These are phyloP conservation scores for Frankliniella intonsa DNA, from an alignment of 2,888 invertebrate genomes.

Conservation along the genomic window DNA sequence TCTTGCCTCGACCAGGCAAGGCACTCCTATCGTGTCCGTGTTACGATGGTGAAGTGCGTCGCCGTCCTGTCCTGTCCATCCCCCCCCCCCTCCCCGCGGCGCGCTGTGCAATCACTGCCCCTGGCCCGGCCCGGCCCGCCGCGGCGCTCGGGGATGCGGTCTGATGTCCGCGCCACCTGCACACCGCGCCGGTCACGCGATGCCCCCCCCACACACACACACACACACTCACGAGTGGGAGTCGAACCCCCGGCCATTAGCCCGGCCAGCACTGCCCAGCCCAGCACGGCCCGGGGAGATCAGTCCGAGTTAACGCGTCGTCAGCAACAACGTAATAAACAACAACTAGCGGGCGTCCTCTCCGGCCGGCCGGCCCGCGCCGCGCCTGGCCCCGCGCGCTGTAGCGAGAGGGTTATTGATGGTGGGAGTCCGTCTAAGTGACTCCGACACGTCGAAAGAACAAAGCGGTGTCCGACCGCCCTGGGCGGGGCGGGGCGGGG, in stretches of 20 bases:
- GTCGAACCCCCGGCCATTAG: background rate
- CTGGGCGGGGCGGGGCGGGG: background rate
- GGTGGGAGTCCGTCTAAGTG: slow-evolving; percentile 22
- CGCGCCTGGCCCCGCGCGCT: background rate
- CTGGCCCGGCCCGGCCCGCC: too few relatives aligned
- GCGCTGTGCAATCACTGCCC: too few relatives aligned
- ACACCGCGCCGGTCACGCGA: background rate
- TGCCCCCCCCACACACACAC: background rate
- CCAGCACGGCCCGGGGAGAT: too few relatives aligned
- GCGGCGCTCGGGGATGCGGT: background rate
- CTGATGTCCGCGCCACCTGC: slow-evolving; percentile 3
- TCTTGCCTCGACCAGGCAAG: too few relatives aligned
- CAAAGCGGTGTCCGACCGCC: background rate
- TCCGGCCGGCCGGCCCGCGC: background rate
- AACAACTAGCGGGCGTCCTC: background rate
- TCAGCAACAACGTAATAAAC: slow-evolving; percentile 3
- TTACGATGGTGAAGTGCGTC: too few relatives aligned
- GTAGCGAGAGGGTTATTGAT: background rate
- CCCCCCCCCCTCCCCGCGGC: too few relatives aligned
- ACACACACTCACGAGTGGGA: background rate
- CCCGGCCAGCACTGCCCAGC: background rate
- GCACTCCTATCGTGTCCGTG: too few relatives aligned
- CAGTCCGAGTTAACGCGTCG: background rate
- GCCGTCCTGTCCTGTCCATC: too few relatives aligned
- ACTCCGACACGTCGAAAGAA: slow-evolving; percentile 15